A percentile compares a stretch with the other conserved stretches of the same genome.
Conservation (phyloP, 2,888 invertebrate species). For the Volucella inanis region DNA sequence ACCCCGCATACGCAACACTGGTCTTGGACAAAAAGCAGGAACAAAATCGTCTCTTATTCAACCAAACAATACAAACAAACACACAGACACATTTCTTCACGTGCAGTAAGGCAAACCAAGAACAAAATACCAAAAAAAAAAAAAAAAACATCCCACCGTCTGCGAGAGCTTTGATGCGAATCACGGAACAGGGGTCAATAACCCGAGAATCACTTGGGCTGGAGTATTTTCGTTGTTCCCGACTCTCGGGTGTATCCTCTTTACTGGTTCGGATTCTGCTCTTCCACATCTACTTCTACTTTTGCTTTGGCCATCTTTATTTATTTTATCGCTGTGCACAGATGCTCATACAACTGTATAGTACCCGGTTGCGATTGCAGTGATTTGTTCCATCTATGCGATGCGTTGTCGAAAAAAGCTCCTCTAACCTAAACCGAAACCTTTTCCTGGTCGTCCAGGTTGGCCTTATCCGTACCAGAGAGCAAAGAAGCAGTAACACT, state of each 20-base stretch:
- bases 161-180: constrained; percentile 56
- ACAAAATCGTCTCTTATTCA: constrained; percentile 4
- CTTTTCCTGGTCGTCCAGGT: too few species aligned
- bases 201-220: constrained; percentile 43
- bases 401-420: constrained; percentile 57
- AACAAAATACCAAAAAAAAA: constrained; percentile 1
- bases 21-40: neutral
- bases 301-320: neutral
- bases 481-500: too few species aligned
- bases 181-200: constrained; percentile 62
- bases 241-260: neutral
- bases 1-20: constrained; percentile 14
- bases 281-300: neutral
- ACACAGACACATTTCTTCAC: constrained; percentile 13
- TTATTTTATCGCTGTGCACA: too few species aligned
- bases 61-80: constrained; percentile 15
- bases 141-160: constrained; percentile 54
- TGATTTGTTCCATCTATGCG: constrained; percentile 7
- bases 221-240: constrained; percentile 37
- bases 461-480: too few species aligned
- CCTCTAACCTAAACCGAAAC: constrained; percentile 34
- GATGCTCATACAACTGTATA: too few species aligned
- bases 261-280: neutral
- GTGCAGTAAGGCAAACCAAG: too few species aligned
- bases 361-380: constrained; percentile 20